Evolutionary conservation across 2,113 vertebrate genomes (phyloP).

Genomic region (Silurus meridionalis): DNA sequence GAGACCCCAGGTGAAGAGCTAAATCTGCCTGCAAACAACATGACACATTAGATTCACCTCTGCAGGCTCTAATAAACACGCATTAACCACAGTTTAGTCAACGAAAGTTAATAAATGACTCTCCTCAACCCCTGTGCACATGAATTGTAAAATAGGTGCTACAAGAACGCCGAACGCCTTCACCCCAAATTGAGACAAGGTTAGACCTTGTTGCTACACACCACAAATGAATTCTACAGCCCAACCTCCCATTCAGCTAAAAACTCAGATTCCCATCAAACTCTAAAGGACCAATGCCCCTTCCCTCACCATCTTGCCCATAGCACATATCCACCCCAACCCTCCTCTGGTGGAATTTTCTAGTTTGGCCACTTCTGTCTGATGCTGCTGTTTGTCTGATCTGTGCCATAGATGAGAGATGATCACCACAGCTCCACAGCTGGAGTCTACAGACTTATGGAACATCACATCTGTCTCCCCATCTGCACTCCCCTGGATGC

Average conservation of each 20-base stretch:
- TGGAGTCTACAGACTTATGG: conserved; percentile 42
- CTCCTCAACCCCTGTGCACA: neutral
- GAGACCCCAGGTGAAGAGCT: conserved; percentile 36
- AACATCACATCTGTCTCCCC: conserved; percentile 49
- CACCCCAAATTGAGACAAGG: neutral
- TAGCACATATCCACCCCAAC: neutral
- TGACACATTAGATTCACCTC: conserved; percentile 16
- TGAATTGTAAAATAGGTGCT: conserved; percentile 1
- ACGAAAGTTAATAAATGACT: conserved; percentile 16
- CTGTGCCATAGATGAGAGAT: conserved; percentile 52
- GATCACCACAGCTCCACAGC: conserved; percentile 48
- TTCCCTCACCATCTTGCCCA: neutral
- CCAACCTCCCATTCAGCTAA: neutral
- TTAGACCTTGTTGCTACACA: conserved; percentile 24
- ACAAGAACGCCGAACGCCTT: conserved; percentile 11
- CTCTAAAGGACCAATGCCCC: neutral
- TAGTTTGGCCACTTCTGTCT: conserved; percentile 31
- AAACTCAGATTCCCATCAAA: neutral
- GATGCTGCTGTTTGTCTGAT: conserved; percentile 20
- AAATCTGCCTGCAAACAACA: conserved; percentile 47
- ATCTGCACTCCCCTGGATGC: conserved; percentile 48
- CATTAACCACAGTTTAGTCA: conserved; percentile 21
- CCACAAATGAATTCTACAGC: conserved; percentile 10
- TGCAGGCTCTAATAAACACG: conserved; percentile 41
- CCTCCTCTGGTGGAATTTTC: neutral